phyloP scores from a whole-genome alignment of 2,888 invertebrate genomes.

The Lithosia quadra region DNA sequence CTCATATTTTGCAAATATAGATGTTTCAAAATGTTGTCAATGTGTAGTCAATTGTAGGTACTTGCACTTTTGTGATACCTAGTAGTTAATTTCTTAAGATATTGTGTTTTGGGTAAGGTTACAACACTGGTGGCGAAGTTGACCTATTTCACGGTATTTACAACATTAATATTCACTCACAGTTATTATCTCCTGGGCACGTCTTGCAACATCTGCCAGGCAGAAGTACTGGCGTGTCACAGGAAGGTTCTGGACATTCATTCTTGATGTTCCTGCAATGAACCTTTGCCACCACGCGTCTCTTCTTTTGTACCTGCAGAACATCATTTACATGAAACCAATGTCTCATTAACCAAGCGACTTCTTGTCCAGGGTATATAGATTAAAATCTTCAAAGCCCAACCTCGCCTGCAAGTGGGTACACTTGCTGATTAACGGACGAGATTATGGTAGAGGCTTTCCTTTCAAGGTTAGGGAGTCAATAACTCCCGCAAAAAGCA shows the following conservation, averaged over 20 bases:
- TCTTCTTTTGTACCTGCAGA: constrained; percentile 93
- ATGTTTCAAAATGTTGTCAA: too few species aligned
- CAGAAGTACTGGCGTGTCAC: constrained; percentile 94
- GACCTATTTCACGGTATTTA: not conserved
- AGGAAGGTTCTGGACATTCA: constrained; percentile 95
- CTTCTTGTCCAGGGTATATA: too few species aligned
- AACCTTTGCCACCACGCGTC: constrained; percentile 95
- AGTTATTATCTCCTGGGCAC: constrained; percentile 92
- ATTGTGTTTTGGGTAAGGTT: too few species aligned
- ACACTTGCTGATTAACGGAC: too few species aligned
- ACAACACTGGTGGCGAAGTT: too few species aligned
- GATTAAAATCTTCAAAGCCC: not conserved
- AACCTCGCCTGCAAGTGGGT: not conserved
- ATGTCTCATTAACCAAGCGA: not conserved
- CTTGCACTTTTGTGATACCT: too few species aligned
- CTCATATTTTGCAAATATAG: too few species aligned
- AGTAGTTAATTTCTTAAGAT: too few species aligned
- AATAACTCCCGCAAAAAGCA: too few species aligned
- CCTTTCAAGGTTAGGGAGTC: too few species aligned
- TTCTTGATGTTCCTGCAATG: constrained; percentile 96
- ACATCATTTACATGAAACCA: constrained; percentile 22
- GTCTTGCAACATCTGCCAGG: constrained; percentile 97
- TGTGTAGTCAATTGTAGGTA: too few species aligned
- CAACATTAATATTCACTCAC: constrained; percentile 82
- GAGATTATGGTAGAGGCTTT: too few species aligned